phyloP scores from a whole-genome alignment of 2,113 vertebrate genomes.

The Coracopsis vasa region DNA sequence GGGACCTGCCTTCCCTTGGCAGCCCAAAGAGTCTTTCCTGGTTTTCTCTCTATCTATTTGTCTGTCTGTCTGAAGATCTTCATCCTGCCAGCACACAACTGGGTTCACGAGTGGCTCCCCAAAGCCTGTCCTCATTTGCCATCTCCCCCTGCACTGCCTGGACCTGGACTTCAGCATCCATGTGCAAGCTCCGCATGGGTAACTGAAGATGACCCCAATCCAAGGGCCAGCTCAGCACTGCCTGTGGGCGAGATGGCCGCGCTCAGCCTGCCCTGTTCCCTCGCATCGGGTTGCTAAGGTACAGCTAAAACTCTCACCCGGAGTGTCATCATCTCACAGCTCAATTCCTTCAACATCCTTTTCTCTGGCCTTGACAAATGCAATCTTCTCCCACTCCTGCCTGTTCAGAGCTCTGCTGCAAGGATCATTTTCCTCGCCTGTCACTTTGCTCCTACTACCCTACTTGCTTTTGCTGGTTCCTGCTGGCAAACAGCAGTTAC shows the following conservation, averaged over 20 bases:
- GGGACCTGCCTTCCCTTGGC: not conserved
- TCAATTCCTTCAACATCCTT: slow-evolving; percentile 59
- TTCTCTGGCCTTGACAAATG: slow-evolving; percentile 58
- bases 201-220: not conserved
- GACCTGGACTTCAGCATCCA: accelerated
- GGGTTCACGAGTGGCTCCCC: not conserved
- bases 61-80: not conserved
- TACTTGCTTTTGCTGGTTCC: slow-evolving; percentile 39
- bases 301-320: not conserved
- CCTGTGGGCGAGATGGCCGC: not conserved
- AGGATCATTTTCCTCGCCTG: slow-evolving; percentile 51
- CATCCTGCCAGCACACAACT: accelerated
- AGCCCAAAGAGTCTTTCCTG: not conserved
- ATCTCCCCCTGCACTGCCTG: not conserved
- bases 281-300: not conserved
- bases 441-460: slow-evolving; percentile 34
- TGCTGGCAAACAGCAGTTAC: slow-evolving; percentile 57
- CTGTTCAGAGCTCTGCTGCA: slow-evolving; percentile 28
- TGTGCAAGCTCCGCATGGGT: not conserved
- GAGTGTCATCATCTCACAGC: slow-evolving; percentile 39
- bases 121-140: not conserved
- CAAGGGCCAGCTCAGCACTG: accelerated
- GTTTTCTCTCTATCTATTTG: not conserved
- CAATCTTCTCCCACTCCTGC: slow-evolving; percentile 55
- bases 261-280: not conserved